Evolutionary conservation across 2,113 vertebrate species (phyloP), one percentile per base, ranked within the genome.

Genomic region (Pterophyllum scalare): DNA sequence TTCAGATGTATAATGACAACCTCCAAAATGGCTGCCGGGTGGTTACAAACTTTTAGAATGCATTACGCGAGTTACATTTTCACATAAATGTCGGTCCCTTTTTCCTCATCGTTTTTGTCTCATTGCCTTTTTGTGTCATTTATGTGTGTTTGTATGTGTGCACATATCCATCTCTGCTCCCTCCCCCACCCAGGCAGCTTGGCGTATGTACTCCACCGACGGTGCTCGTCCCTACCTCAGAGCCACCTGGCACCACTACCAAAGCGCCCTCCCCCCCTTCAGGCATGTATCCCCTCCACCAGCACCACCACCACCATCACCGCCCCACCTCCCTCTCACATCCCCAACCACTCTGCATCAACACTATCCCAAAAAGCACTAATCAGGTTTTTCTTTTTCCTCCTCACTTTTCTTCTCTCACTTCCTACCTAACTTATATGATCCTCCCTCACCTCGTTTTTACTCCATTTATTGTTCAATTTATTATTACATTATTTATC

Each of bases 201-300:
- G 96, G 97, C 95, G 96, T 95, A 97, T 96, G 91, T 96, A 95
- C 95, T 97, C 97, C 95, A 96, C 97, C 28, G 95, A 97, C 38
- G 84, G 90, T 84, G 95, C 93, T 93, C 93, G 94, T 96, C 94
- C 96, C 87, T 96, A 96, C 96, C 94, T 97, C 96, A 95, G 93
- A 93, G 96, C 95, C 95, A 96, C 95, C 92, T 96, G 95, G 97
- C 96, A 95, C 92, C 96, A 95, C 95, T 97, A 96, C 96, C 96
- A 96, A 95, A 97, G 93, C 84, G 96, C 95, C 94, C 96, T 97
- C 93, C 95, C 96, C 95, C 92, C 96, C 92, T 93, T 96, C 96
- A 97, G 97, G 96, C 96, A 97, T 97, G 96, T 97, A 96, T 97
- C 95, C 90, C 90, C 84, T 54, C 60, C 90, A 81, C 82, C 84